Base-by-base conservation (phyloP, 2,888 invertebrate species). In the Xestoiulus laeticollis region DNA sequence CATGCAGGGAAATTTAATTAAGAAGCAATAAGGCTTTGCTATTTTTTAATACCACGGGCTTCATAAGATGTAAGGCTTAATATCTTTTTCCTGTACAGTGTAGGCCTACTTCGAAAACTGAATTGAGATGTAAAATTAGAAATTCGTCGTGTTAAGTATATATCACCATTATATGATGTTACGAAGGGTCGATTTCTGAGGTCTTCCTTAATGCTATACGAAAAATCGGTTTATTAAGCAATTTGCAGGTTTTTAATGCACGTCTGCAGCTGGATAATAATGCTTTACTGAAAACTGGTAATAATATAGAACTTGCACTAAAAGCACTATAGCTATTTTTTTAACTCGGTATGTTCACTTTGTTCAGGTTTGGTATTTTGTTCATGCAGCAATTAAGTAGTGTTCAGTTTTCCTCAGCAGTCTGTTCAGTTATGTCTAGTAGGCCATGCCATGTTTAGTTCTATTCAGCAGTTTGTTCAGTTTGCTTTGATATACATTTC, bases 1-100 rank as follows among this genome's bases (percentile, higher is more conserved):
- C 68, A 68, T 68, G 68, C n/a, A 68, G 68, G 68, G n/a, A 68
- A 68, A 68, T 68, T 68, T 68, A 68, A 68, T 68, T 68, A 68
- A 68, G 68, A 26, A 68, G 68, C 68, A 68, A 68, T 68, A 68
- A 68, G 68, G 68, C 68, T 68, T 68, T 68, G 12, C 68, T 68
- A 68, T 68, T 68, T 68, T 59, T 22, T 59, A 5, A 19, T 26
- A 10, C 26, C 68, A 12, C n/a, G 10, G 14, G 68, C 68, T 68
- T 12, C 26, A n/a, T 26, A n/a, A 68, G 68, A 26, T 12, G 14
- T 26, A 68, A 12, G 68, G 26, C 68, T 22, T 68, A 26, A 68
- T 68, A 68, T 68, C 26, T 68, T 68, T 68, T 12, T 14, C 38
- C 6, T 26, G 12, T 26, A 12, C 68, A 68, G 68, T 26, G n/a